Conservation (phyloP, 2,113 vertebrate genomes). For the Oryzias melastigma region DNA sequence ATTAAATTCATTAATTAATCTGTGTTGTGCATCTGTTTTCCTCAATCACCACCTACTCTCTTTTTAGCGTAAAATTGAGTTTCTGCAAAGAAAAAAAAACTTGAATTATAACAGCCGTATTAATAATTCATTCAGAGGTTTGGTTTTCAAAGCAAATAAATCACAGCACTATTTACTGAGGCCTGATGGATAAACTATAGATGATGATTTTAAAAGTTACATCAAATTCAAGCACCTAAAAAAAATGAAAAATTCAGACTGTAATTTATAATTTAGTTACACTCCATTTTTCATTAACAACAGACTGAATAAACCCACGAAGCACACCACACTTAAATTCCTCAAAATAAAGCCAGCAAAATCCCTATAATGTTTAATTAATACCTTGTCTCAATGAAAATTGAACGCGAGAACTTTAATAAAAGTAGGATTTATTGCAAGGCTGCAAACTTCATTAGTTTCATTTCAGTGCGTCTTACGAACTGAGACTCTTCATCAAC, state of each 20-base stretch:
- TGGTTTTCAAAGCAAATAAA: conserved; percentile 16
- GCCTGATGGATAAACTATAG: conserved; percentile 5
- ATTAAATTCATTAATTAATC: conserved; percentile 20
- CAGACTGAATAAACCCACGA: background rate
- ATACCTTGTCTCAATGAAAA: conserved; percentile 10
- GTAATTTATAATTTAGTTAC: conserved; percentile 2
- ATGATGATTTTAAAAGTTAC: conserved; percentile 9
- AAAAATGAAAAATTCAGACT: conserved; percentile 8
- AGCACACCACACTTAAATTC: background rate
- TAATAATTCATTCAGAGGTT: conserved; percentile 22
- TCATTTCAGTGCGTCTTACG: conserved; percentile 2
- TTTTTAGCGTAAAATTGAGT: conserved; percentile 24
- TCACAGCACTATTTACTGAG: conserved; percentile 11
- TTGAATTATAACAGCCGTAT: background rate
- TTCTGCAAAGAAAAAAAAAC: conserved; percentile 30
- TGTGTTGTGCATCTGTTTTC: conserved; percentile 16
- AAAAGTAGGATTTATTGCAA: conserved; percentile 9
- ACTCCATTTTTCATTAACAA: conserved; percentile 8
- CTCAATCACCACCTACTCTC: background rate
- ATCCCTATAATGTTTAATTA: conserved; percentile 11
- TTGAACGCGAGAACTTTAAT: conserved; percentile 5
- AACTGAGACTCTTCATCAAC: conserved; percentile 13
- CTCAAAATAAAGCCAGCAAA: conserved; percentile 4
- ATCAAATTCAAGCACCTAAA: conserved; percentile 1
- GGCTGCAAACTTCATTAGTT: conserved; percentile 6